Percentiles rank a stretch among this genome's conserved stretches.
These are phyloP conservation scores for Halocynthia roretzi DNA, from an alignment of 23 tunicate species.

Conservation along the genomic window DNA sequence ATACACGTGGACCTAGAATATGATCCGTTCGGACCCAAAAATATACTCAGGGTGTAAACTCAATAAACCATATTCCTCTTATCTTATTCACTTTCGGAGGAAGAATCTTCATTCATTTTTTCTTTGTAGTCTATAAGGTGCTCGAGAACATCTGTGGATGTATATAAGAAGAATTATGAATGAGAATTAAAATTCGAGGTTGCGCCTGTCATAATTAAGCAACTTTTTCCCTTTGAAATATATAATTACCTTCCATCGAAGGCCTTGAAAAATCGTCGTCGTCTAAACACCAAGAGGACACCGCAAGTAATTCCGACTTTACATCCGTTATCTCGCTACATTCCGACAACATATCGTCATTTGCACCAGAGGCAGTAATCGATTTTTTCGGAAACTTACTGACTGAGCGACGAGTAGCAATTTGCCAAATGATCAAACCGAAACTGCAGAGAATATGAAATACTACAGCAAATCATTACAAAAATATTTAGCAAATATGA, in stretches of 20 bases:
- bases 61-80: too few species aligned
- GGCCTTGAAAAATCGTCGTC: constrained; percentile 33
- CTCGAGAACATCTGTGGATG: not conserved
- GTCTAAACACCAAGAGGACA: constrained; percentile 16
- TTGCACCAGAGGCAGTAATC: not conserved
- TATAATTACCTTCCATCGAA: constrained; percentile 55
- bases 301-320: not conserved
- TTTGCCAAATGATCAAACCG: constrained; percentile 50
- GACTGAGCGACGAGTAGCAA: constrained; percentile 1
- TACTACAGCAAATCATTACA: not conserved
- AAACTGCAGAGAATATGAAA: constrained; percentile 15
- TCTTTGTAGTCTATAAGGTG: constrained; percentile 2
- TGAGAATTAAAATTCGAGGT: not conserved
- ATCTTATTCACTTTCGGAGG: too few species aligned
- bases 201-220: not conserved
- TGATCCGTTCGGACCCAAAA: too few species aligned
- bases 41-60: too few species aligned
- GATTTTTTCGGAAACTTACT: not conserved
- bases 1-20: too few species aligned
- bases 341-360: constrained; percentile 3
- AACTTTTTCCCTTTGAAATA: not conserved
- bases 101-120: not conserved
- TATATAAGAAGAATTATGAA: not conserved
- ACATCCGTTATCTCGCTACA: constrained; percentile 12
- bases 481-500: not conserved